Evolutionary conservation across 2,888 invertebrate genomes (phyloP).

Genomic region (Pseudococcus viburni): DNA sequence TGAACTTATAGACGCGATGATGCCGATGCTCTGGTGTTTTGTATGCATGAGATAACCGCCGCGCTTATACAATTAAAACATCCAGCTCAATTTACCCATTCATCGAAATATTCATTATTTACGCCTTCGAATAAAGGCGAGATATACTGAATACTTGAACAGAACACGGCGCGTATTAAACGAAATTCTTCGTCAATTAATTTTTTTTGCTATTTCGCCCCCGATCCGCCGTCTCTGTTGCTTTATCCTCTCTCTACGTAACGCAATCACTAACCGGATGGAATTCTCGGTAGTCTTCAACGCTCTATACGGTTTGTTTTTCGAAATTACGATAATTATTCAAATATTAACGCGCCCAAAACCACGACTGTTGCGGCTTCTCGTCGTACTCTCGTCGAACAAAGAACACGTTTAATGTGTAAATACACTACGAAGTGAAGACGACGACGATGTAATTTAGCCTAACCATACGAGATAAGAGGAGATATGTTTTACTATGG

Average conservation of each 20-base stretch:
- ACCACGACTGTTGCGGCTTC: constrained; percentile 1
- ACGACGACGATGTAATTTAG: too few species aligned
- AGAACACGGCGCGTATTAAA: constrained; percentile 13
- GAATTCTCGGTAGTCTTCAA: constrained; percentile 6
- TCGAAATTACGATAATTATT: constrained; percentile 40
- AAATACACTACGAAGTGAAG: too few species aligned
- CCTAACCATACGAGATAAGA: too few species aligned
- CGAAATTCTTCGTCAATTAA: constrained; percentile 34
- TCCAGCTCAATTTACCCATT: constrained; percentile 34
- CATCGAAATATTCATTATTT: constrained; percentile 47
- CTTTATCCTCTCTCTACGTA: neutral
- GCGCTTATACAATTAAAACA: constrained; percentile 37
- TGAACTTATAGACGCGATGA: neutral
- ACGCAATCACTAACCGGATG: constrained; percentile 27
- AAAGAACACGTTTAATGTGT: neutral
- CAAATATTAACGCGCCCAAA: constrained; percentile 33
- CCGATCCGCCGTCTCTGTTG: neutral
- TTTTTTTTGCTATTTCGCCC: neutral
- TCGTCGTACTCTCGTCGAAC: neutral
- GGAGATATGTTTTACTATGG: too few species aligned
- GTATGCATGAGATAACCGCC: constrained; percentile 33
- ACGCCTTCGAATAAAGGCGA: constrained; percentile 40
- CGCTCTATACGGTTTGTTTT: constrained; percentile 18
- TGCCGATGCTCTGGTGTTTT: neutral
- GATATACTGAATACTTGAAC: constrained; percentile 34